These are phyloP conservation scores for Acinonyx jubatus DNA, from an alignment of 2,113 vertebrate species.

Conservation along the genomic window DNA sequence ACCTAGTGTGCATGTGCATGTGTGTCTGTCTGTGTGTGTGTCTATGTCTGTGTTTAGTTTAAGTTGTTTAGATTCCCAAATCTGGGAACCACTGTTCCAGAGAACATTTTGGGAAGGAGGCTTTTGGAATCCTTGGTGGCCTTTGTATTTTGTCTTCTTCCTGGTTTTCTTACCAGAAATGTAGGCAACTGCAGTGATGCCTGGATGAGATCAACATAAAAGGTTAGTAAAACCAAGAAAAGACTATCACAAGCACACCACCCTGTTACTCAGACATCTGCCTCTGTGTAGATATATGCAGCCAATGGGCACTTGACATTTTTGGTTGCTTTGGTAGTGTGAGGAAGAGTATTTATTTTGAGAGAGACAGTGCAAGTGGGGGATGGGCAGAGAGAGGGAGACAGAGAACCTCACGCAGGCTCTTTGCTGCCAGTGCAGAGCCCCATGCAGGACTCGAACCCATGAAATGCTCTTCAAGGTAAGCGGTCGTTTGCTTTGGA, in stretches of 20 bases:
- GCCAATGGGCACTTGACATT: not conserved
- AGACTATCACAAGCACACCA: not conserved
- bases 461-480: not conserved
- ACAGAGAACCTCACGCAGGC: too few relatives aligned
- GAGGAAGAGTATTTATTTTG: not conserved
- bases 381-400: too few relatives aligned
- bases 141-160: not conserved
- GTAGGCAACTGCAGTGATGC: not conserved
- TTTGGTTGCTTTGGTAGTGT: not conserved
- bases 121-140: not conserved
- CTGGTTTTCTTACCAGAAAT: not conserved
- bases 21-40: not conserved
- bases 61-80: conserved; percentile 16
- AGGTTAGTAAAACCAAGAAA: not conserved
- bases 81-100: not conserved
- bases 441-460: too few relatives aligned
- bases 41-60: not conserved
- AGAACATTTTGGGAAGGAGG: not conserved
- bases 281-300: not conserved
- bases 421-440: too few relatives aligned
- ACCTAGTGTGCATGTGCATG: not conserved
- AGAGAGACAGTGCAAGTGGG: too few relatives aligned
- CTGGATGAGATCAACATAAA: not conserved
- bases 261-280: not conserved
- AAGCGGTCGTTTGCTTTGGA: not conserved